A percentile compares a stretch with the other conserved stretches of the same genome.
These are phyloP conservation scores for Acanthosoma haemorrhoidale DNA, from an alignment of 2,888 invertebrate species.

Conservation along the genomic window DNA sequence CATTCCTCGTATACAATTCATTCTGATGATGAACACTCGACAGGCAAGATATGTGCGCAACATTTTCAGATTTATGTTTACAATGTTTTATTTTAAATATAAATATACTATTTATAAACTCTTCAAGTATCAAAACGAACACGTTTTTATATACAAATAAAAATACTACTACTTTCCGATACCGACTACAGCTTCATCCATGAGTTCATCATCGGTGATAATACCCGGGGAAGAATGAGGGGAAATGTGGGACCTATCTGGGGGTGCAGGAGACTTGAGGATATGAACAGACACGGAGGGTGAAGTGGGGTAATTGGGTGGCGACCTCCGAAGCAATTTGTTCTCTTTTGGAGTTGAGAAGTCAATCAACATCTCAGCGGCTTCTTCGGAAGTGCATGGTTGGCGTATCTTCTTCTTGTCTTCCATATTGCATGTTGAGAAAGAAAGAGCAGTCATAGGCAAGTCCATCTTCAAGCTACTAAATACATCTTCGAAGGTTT, in stretches of 20 bases:
- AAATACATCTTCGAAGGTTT: conserved; percentile 36
- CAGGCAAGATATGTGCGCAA: conserved; percentile 16
- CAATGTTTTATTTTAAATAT: neutral
- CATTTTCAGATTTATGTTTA: neutral
- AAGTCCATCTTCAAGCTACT: conserved; percentile 40
- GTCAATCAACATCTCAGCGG: conserved; percentile 61
- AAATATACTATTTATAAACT: neutral
- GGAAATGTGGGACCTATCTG: conserved; percentile 60
- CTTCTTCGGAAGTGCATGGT: conserved; percentile 52
- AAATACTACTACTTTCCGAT: conserved; percentile 56
- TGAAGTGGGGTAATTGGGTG: conserved; percentile 48
- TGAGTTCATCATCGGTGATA: conserved; percentile 82
- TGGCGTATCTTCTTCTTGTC: conserved; percentile 31
- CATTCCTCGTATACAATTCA: neutral
- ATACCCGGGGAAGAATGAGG: conserved; percentile 70
- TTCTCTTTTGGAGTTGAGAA: conserved; percentile 51
- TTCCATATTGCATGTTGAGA: conserved; percentile 33
- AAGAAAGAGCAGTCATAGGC: conserved; percentile 40
- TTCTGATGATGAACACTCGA: neutral
- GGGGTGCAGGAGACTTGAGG: conserved; percentile 65
- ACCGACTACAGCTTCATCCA: conserved; percentile 80
- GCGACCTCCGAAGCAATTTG: conserved; percentile 35
- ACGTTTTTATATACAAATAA: conserved; percentile 13
- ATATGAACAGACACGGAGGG: conserved; percentile 67
- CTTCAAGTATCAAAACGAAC: neutral